Percentiles rank a stretch among this genome's conserved stretches.
Evolutionary conservation across 2,888 invertebrate species (phyloP).

Genomic region (Escarpia spicata): DNA sequence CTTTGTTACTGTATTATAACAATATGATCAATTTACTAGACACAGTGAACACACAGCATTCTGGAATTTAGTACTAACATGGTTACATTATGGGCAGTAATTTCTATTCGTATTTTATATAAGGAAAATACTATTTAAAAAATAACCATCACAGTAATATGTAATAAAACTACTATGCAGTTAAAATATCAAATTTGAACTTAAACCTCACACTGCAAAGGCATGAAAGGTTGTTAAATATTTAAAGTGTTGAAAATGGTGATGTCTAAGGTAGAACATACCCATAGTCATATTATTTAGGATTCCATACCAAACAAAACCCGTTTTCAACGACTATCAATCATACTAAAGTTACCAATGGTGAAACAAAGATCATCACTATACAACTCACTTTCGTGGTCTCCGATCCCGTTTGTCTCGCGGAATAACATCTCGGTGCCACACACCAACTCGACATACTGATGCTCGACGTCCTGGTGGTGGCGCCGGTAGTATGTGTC

Average conservation of each 20-base stretch:
- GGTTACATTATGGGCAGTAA: neutral
- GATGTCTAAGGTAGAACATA: too few relatives aligned
- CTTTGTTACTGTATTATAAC: neutral
- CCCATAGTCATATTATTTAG: too few relatives aligned
- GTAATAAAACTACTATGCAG: neutral
- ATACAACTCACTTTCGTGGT: neutral
- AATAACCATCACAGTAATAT: neutral
- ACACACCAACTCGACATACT: constrained; percentile 20
- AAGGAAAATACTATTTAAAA: neutral
- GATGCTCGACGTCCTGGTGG: constrained; percentile 18
- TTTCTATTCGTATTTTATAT: neutral
- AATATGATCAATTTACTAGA: neutral
- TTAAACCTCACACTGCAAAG: too few relatives aligned
- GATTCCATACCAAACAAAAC: too few relatives aligned
- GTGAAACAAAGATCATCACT: neutral
- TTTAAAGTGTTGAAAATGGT: too few relatives aligned
- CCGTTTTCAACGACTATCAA: neutral
- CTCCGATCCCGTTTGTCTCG: neutral
- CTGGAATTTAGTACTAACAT: neutral
- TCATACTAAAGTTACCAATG: neutral
- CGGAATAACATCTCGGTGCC: neutral
- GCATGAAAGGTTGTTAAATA: too few relatives aligned
- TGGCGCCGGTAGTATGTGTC: constrained; percentile 4
- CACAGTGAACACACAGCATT: neutral
- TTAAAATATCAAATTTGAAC: too few relatives aligned